Conservation (phyloP, 2,113 vertebrate species). For the Tretioscincus oriximinensis region DNA sequence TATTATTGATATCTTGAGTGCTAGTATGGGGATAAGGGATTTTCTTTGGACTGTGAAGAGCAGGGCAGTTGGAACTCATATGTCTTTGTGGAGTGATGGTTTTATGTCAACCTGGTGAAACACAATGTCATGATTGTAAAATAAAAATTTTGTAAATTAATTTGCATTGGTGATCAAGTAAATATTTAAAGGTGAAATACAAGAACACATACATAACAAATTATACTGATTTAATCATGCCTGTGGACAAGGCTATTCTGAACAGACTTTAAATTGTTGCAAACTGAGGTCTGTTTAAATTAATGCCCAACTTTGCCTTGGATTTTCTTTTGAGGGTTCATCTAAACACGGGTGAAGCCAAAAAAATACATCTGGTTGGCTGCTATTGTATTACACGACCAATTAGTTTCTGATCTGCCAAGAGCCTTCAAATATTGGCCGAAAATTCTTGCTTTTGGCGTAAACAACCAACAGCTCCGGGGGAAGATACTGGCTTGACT, state of each 20-base stretch:
- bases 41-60: too few relatives aligned
- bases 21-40: too few relatives aligned
- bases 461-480: neutral
- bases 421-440: neutral
- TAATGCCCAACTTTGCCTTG: neutral
- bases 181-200: neutral
- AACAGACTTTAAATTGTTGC: neutral
- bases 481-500: neutral
- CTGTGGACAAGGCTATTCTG: neutral
- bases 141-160: too few relatives aligned
- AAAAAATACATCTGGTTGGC: neutral
- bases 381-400: neutral
- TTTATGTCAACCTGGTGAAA: too few relatives aligned
- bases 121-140: too few relatives aligned
- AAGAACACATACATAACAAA: neutral
- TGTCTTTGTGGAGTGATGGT: too few relatives aligned
- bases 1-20: too few relatives aligned
- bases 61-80: too few relatives aligned
- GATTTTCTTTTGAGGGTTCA: neutral
- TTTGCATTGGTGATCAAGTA: neutral
- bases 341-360: constrained; percentile 2
- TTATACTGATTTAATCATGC: neutral
- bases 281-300: neutral
- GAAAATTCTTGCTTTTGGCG: neutral
- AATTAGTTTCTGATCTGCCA: neutral